Base-by-base conservation (phyloP, 2,113 vertebrate species). In the Gracilinanus agilis region DNA sequence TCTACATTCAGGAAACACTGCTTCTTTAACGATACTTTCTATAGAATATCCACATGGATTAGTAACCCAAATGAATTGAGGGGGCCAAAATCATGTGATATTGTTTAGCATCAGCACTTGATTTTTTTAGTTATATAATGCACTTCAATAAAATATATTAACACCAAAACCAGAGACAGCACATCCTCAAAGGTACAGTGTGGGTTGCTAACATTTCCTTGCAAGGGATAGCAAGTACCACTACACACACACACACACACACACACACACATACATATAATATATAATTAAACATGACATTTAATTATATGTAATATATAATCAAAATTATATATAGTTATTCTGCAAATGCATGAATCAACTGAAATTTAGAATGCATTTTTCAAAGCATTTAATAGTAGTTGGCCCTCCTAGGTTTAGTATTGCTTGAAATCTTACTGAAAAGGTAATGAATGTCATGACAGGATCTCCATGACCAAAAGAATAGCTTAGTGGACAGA, bases 21-120 rank as follows among this genome's bases (percentile, higher is more conserved):
- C 91, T 90, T 53, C 49, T 88, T 94, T 95, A n/a, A 67, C 0
- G 55, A 53, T 54, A 89, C 53, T 21, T 95, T 88, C 88, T 95
- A 89, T 67, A 88, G 40, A 89, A 3, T 54, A 88, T 53, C 23
- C n/a, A 8, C 3, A 88, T 44, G 12, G n/a, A 56, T 93, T 95
- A 91, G n/a, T 29, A 97, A 93, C 25, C 54, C 95, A 94, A 67
- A 21, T 90, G 54, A 95, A 75, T 93, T 95, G 88, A 91, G 49
- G 91, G 91, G 23, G 94, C 91, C 40, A 91, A 34, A 34, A 34
- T 75, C 67, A 40, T 3, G 40, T 34, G 67, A 75, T 75, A 34
- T n/a, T 75, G 67, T 25, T 29, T 92, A 96, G 9, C n/a, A 92
- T 90, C 89, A 91, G 90, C 40, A 97, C 92, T 92, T 96, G 91